phyloP scores from a whole-genome alignment of 2,113 vertebrate species.

The Pituophis catenifer region DNA sequence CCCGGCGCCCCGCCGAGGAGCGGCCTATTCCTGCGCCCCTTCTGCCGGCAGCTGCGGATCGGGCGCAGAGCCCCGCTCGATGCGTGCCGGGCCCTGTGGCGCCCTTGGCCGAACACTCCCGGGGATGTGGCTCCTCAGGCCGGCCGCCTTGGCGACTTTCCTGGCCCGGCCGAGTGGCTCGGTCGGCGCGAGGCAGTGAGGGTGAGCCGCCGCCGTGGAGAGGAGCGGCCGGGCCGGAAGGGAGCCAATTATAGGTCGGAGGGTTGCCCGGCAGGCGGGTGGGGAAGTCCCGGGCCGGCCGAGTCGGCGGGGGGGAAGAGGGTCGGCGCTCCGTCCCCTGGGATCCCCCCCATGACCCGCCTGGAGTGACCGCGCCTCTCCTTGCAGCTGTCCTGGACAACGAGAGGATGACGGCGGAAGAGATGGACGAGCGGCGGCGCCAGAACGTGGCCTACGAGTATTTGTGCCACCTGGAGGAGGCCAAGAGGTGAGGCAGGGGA shows the following conservation, averaged over 20 bases:
- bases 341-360: background rate
- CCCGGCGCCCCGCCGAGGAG: background rate
- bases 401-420: constrained; percentile 95
- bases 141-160: no score
- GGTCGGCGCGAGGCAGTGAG: background rate
- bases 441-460: constrained; percentile 99
- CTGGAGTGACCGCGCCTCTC: background rate
- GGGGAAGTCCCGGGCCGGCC: background rate
- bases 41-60: background rate
- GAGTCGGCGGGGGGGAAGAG: background rate
- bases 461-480: constrained; percentile 96
- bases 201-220: background rate
- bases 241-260: background rate
- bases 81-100: no score
- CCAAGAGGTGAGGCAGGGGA: constrained; percentile 79
- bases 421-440: constrained; percentile 95
- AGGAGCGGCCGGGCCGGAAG: background rate
- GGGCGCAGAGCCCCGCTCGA: background rate
- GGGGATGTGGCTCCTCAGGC: background rate
- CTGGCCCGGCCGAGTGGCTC: background rate
- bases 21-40: background rate
- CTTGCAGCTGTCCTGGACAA: constrained; percentile 91
- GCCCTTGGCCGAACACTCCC: background rate
- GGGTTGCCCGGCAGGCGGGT: background rate
- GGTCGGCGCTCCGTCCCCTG: background rate